Evolutionary conservation across 2,113 vertebrate species (phyloP).

Genomic region (Erinaceus europaeus): DNA sequence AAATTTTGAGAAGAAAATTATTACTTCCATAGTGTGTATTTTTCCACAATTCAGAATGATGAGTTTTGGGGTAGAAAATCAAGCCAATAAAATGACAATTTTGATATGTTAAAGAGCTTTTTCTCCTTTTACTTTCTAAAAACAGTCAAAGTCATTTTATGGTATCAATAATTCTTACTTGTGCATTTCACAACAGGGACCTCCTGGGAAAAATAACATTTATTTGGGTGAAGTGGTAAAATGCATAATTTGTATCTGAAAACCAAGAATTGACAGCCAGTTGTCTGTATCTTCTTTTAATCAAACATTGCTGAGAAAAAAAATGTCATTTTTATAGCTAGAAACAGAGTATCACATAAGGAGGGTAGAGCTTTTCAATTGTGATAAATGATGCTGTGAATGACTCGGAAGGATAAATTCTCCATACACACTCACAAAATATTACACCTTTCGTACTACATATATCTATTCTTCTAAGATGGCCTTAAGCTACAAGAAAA

Average conservation of each 20-base stretch:
- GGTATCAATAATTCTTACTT: conserved; percentile 55
- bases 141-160: conserved; percentile 42
- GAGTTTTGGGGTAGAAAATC: not conserved
- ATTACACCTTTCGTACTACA: conserved; percentile 65
- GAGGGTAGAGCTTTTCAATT: conserved; percentile 68
- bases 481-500: conserved; percentile 67
- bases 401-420: conserved; percentile 76
- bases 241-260: conserved; percentile 60
- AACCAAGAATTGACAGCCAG: conserved; percentile 29
- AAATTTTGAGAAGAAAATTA: not conserved
- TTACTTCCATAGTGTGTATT: not conserved
- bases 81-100: not conserved
- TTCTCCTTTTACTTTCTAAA: conserved; percentile 15
- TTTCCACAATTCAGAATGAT: not conserved
- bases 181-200: conserved; percentile 56
- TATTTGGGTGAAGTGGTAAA: conserved; percentile 70
- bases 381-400: conserved; percentile 75
- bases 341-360: conserved; percentile 64
- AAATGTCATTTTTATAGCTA: conserved; percentile 75
- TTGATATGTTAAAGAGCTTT: not conserved
- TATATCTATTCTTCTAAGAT: conserved; percentile 67
- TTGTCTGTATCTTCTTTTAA: conserved; percentile 60
- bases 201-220: conserved; percentile 56
- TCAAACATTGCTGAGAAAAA: conserved; percentile 40
- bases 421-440: conserved; percentile 2